Conservation (phyloP, 2,888 invertebrate species). For the Morpho deidamia region DNA sequence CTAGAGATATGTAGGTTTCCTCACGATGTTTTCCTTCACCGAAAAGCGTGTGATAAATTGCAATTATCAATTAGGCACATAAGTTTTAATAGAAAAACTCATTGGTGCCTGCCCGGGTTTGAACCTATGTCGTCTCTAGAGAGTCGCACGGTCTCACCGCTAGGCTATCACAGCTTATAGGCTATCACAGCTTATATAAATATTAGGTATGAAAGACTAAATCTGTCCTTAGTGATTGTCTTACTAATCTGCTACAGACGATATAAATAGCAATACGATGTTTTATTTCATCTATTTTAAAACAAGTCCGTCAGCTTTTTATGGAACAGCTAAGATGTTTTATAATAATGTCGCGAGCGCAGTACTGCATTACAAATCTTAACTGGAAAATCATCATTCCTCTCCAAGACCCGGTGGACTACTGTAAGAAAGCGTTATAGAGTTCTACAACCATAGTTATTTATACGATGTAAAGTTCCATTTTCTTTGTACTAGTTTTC, state of each 20-base stretch:
- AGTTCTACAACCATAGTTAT: constrained; percentile 2
- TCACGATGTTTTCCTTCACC: no score
- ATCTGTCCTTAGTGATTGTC: background rate
- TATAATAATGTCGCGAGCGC: constrained; percentile 11
- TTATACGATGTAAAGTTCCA: constrained; percentile 22
- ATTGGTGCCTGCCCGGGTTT: no score
- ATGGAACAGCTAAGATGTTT: constrained; percentile 3
- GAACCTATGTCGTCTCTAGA: no score
- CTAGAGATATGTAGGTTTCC: no score
- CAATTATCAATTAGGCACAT: no score
- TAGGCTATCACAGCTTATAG: no score
- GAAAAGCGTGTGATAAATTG: no score
- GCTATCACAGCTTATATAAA: no score
- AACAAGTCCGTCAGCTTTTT: constrained; percentile 1
- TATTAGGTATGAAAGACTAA: background rate
- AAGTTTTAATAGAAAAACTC: no score
- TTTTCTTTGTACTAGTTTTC: constrained; percentile 23
- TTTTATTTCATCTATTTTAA: constrained; percentile 5
- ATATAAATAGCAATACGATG: background rate
- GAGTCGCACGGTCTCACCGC: no score
- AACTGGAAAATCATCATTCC: constrained; percentile 46
- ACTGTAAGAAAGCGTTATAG: background rate
- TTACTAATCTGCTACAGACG: background rate
- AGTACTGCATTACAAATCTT: constrained; percentile 31
- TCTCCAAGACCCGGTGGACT: constrained; percentile 12